Conservation (phyloP, 1,140 invertebrate genomes). For the Caenorhabditis elegans region WBcel235 BX284603.4:5301001-5301500, state of each 20-base stretch:
- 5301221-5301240: not conserved
- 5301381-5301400: not conserved
- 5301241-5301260: not conserved
- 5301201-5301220: no score
- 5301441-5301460: not conserved
- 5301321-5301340: not conserved
- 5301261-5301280: not conserved
- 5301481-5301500: not conserved
- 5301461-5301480: not conserved
- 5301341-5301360: not conserved
- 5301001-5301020: slow-evolving; percentile 67
- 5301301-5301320: not conserved
- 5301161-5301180: slow-evolving; percentile 28
- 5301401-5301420: not conserved
- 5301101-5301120: not conserved
- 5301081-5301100: not conserved
- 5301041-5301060: not conserved
- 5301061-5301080: slow-evolving; percentile 5
- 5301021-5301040: not conserved
- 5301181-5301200: not conserved
- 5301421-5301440: not conserved
- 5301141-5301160: slow-evolving; percentile 18
- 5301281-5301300: not conserved
- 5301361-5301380: no score
- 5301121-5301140: not conserved